Evolutionary conservation across 2,888 invertebrate species (phyloP).

Genomic region (Capitulum mitella): DNA sequence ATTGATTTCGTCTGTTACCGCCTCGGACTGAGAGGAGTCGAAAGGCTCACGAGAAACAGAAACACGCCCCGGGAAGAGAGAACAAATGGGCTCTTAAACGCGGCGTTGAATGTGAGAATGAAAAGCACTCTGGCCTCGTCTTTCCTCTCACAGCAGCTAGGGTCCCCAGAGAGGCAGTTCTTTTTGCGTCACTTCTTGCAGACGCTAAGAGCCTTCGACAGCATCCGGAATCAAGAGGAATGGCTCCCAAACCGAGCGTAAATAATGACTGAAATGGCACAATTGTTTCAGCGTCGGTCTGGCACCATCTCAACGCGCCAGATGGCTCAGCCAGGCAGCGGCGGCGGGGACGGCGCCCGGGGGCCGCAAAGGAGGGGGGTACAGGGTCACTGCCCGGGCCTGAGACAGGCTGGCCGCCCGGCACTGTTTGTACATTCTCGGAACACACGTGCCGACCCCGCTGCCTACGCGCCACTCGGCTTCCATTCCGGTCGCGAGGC

Average conservation of each 20-base stretch:
- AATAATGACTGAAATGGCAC: background rate
- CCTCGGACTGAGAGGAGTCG: background rate
- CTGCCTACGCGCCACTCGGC: background rate
- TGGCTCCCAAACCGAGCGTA: background rate
- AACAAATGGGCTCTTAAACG: background rate
- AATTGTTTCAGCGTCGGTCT: background rate
- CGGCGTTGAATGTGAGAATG: background rate
- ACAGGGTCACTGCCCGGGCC: too few relatives aligned
- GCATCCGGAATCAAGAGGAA: slow-evolving; percentile 14
- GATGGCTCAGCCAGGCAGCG: too few relatives aligned
- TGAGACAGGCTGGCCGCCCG: too few relatives aligned
- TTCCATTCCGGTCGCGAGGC: background rate
- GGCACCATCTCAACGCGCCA: background rate
- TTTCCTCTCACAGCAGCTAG: background rate
- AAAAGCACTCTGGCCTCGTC: background rate
- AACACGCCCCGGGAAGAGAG: background rate
- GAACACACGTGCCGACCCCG: background rate
- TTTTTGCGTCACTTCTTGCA: slow-evolving; percentile 13
- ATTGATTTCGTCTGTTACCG: slow-evolving; percentile 1
- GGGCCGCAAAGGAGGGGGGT: too few relatives aligned
- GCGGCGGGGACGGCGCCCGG: background rate
- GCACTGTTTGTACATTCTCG: background rate
- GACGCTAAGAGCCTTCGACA: slow-evolving; percentile 6
- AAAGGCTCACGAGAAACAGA: background rate
- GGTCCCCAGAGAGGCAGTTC: background rate